Percentiles rank a stretch among this genome's conserved stretches.
These are phyloP conservation scores for Oxystoma pomonae DNA, from an alignment of 2,888 invertebrate genomes.

Conservation along the genomic window DNA sequence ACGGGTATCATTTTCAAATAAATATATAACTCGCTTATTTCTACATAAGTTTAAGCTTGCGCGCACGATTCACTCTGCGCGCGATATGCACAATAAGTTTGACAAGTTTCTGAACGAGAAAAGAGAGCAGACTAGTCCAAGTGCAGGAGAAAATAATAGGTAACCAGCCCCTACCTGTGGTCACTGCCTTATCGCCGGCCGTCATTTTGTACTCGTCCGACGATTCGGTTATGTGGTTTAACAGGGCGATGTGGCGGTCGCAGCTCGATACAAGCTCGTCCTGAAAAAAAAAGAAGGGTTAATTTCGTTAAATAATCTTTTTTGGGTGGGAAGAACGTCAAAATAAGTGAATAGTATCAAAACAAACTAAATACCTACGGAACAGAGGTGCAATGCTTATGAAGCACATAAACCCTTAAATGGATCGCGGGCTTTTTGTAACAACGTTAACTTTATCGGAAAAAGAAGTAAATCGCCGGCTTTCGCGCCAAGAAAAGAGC, in stretches of 20 bases:
- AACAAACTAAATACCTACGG: no score
- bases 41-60: constrained; percentile 28
- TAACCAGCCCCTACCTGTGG: constrained; percentile 45
- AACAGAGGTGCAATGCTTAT: no score
- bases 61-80: constrained; percentile 34
- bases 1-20: no score
- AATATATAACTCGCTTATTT: constrained; percentile 3
- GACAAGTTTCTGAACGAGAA: constrained; percentile 39
- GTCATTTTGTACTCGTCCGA: constrained; percentile 42
- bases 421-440: no score
- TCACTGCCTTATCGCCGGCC: constrained; percentile 38
- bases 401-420: no score
- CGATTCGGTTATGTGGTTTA: constrained; percentile 50
- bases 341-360: no score
- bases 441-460: no score
- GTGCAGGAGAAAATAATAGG: constrained; percentile 39
- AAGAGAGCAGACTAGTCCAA: constrained; percentile 41
- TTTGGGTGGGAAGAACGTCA: no score
- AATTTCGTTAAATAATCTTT: no score
- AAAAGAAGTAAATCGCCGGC: no score
- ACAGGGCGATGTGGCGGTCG: constrained; percentile 79
- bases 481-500: no score
- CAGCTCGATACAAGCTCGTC: constrained; percentile 81
- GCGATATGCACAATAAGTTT: constrained; percentile 37
- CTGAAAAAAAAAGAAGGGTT: constrained; percentile 50